Evolutionary conservation across 2,797 vertebrate genomes (phyloP).

Genomic region (Eupleurogrammus muticus): DNA sequence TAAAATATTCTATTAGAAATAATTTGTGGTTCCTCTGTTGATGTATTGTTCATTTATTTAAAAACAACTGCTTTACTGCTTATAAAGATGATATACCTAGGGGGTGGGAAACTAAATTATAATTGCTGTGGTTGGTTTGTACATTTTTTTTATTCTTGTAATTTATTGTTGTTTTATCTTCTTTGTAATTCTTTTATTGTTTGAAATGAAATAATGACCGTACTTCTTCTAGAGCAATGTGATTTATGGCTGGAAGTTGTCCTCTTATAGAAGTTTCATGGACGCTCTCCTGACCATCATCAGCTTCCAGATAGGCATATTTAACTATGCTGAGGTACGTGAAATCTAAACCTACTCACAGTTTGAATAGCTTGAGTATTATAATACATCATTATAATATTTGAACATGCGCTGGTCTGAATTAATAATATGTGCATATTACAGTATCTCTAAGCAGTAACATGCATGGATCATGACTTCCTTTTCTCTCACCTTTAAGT

Average conservation of each 20-base stretch:
- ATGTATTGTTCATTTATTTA: neutral
- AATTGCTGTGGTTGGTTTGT: too few relatives aligned
- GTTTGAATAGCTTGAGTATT: neutral
- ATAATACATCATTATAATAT: too few relatives aligned
- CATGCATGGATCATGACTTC: neutral
- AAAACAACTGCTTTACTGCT: too few relatives aligned
- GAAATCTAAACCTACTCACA: neutral
- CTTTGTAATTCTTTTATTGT: too few relatives aligned
- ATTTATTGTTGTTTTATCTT: too few relatives aligned
- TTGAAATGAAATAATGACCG: neutral
- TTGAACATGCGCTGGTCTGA: neutral
- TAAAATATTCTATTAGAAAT: neutral
- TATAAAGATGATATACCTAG: too few relatives aligned
- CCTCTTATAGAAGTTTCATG: slow-evolving; percentile 89
- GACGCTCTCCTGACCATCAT: slow-evolving; percentile 88
- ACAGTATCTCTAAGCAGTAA: neutral
- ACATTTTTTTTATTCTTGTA: too few relatives aligned
- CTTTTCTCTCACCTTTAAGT: neutral
- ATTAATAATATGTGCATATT: neutral
- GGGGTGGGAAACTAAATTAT: too few relatives aligned
- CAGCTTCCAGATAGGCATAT: slow-evolving; percentile 92
- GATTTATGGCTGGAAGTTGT: slow-evolving; percentile 91
- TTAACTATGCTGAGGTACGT: slow-evolving; percentile 93
- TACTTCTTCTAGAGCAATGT: slow-evolving; percentile 85
- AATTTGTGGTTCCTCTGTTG: neutral